Base-by-base conservation (phyloP, 2,113 vertebrate species). In the Bujurquina vittata region DNA sequence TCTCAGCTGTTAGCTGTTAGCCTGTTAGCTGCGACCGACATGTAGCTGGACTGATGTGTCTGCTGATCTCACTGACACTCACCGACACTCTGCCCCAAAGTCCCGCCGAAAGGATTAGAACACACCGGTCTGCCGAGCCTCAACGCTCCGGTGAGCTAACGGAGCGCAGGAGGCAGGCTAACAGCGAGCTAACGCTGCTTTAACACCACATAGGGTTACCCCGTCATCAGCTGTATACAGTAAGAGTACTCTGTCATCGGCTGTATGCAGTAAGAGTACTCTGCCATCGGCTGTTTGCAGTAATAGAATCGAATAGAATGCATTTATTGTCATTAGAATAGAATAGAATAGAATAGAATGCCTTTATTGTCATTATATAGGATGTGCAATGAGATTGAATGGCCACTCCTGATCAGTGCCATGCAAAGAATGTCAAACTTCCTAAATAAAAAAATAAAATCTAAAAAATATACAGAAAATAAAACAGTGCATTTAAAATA, bases 1-100 rank as follows among this genome's bases (percentile, higher is more conserved):
- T 29, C 9, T 12, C 37, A 84, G 76, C 43, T 20, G 63, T n/a
- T 49, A 49, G 65, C 65, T 69, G 29, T 57, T 86, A 84, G 79
- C 79, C 49, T 35, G 57, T 18, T n/a, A 20, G 52, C 69, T 33
- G 22, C 11, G 20, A 43, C 63, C 65, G 55, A 56, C 26, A 62
- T 63, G 76, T 26, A 69, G 12, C 43, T 1, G 35, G 40, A 37
- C 37, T 59, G 29, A 75, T 0, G 20, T 37, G 3, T 33, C 7
- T 1, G 0, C 20, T 10, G n/a, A 18, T 49, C 29, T 10, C 7
- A 37, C 35, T 8, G 35, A 37, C 35, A 37, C 8, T 37, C 10
- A 2, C 43, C 31, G 35, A 6, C n/a, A 40, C 23, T 11, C 17
- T 43, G 4, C 22, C 5, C 15, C 57, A 40, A 29, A 43, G 40